phyloP scores from a whole-genome alignment of 1,140 invertebrate species.

The Drosophila tropicalis region DNA sequence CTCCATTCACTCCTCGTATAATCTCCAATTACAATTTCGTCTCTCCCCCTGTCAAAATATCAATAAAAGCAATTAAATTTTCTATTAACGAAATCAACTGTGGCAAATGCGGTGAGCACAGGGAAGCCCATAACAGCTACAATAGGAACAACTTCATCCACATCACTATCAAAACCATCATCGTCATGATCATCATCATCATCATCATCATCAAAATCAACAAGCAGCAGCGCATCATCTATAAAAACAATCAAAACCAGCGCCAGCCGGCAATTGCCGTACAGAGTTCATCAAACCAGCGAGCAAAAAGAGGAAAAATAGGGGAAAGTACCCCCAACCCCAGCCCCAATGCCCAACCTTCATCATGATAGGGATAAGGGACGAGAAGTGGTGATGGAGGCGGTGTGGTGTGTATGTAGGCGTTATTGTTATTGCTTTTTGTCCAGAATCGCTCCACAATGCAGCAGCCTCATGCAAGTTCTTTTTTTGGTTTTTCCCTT shows the following conservation, averaged over 20 bases:
- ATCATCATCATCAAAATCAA: constrained; percentile 54
- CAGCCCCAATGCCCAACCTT: not conserved
- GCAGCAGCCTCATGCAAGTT: constrained; percentile 32
- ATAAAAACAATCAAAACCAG: constrained; percentile 72
- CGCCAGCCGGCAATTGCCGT: constrained; percentile 55
- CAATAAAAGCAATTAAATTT: constrained; percentile 79
- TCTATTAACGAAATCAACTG: constrained; percentile 76
- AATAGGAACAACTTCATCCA: constrained; percentile 18
- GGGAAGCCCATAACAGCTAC: constrained; percentile 16
- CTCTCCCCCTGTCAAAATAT: constrained; percentile 42
- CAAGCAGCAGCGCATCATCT: constrained; percentile 57
- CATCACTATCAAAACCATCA: constrained; percentile 37
- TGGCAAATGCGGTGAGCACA: constrained; percentile 44
- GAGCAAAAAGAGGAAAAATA: constrained; percentile 42
- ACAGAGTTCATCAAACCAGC: constrained; percentile 71
- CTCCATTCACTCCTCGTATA: constrained; percentile 29
- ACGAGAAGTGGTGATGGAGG: constrained; percentile 8
- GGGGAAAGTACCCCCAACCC: constrained; percentile 1
- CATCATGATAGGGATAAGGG: not conserved
- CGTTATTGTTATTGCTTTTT: constrained; percentile 78
- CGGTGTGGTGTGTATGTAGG: constrained; percentile 50
- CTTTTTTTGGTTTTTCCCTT: constrained; percentile 30
- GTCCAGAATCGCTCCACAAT: constrained; percentile 46
- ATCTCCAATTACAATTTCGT: constrained; percentile 45
- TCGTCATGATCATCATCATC: constrained; percentile 42